Base-by-base conservation (phyloP, 2,113 vertebrate species). In the Istiophorus platypterus region DNA sequence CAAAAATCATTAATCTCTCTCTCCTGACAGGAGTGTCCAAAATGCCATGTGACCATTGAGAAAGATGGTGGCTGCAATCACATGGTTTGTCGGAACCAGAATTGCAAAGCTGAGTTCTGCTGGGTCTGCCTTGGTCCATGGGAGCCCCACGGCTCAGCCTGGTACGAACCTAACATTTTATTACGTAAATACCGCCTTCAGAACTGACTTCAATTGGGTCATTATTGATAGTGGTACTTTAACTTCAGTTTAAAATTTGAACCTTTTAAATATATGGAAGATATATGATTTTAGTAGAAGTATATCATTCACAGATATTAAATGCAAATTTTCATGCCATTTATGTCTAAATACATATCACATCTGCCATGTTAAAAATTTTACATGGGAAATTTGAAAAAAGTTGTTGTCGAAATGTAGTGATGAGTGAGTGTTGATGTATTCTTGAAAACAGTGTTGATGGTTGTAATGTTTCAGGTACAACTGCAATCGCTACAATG, bases 71-170 rank as follows among this genome's bases (percentile, higher is more conserved):
- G 98, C 94, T 99, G 98, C 94, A 99, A 99, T 94, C 98, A 99
- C 95, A 99, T 99, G 98, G 98, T 99, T 81, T 99, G 98, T 96
- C 97, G 98, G 92, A 99, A 99, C 95, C 98, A 99, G 96, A 99
- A 99, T 93, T 99, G 98, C 96, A 99, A 99, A 97, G 98, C 98
- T 3, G 98, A 99, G 93, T 99, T 99, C 94, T 99, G 98, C 94
- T 99, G 98, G 98, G 98, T 99, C 86, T 99, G 98, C 92, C 95
- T 99, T 93, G 98, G 98, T 68, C 98, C 98, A 72, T 99, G 98
- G 98, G 98, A 99, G 88, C 98, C 98, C 17, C 98, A 99, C 0
- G 98, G 98, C 91, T 99, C 98, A 88, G 98, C 98, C 93, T 99
- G 98, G 98, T 99, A 94, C 94, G 96, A 82, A 62, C 12, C n/a